Evolutionary conservation across 1,140 invertebrate species (phyloP).

Genomic region (Orius insidiosus): DNA sequence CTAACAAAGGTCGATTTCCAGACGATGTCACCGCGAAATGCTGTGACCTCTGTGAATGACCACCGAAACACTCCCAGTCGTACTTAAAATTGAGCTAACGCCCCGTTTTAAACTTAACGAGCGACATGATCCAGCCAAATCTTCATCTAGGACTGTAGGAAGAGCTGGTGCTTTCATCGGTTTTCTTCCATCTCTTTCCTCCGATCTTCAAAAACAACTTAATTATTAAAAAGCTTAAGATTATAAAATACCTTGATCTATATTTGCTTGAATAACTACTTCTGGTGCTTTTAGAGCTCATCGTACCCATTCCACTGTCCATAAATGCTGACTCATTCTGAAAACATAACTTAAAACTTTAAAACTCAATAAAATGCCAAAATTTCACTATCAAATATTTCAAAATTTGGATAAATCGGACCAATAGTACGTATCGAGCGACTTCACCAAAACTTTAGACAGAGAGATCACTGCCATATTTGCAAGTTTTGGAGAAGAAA

Average conservation of each 20-base stretch:
- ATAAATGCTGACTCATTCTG: constrained; percentile 4
- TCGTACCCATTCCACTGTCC: constrained; percentile 22
- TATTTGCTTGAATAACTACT: constrained; percentile 3
- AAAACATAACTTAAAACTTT: too few species aligned
- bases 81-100: not conserved
- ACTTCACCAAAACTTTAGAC: too few species aligned
- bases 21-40: not conserved
- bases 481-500: too few species aligned
- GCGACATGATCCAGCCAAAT: not conserved
- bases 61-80: not conserved
- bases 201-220: not conserved
- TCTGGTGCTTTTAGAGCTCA: constrained; percentile 19
- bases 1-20: not conserved
- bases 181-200: not conserved
- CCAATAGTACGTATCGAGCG: too few species aligned
- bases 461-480: too few species aligned
- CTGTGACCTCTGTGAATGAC: not conserved
- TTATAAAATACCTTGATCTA: constrained; percentile 11
- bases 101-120: too few species aligned
- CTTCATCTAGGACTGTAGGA: constrained; percentile 4
- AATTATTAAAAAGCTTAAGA: not conserved
- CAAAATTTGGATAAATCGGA: too few species aligned
- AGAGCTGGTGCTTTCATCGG: not conserved
- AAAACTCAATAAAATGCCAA: too few species aligned
- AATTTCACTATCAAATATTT: too few species aligned